Percentiles rank a stretch among this genome's conserved stretches.
Conservation (phyloP, 37 sponge, comb jelly and placozoan genomes). For the Aplysina aerophoba region DNA sequence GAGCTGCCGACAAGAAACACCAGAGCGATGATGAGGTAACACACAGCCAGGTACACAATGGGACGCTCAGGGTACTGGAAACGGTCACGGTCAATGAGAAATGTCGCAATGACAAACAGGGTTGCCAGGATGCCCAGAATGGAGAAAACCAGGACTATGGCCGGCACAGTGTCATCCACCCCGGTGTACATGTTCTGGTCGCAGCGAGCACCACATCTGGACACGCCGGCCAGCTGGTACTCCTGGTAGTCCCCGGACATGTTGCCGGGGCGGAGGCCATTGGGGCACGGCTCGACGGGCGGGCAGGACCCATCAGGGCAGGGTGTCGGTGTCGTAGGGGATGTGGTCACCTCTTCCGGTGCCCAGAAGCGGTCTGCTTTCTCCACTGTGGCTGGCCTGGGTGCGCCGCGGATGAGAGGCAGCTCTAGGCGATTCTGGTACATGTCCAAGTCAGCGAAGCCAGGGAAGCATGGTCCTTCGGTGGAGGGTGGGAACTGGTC, state of each 20-base stretch:
- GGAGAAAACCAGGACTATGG: conserved; percentile 68
- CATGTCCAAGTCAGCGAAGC: too few species aligned
- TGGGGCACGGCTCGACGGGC: neutral
- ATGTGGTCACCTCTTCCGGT: neutral
- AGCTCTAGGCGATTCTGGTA: neutral
- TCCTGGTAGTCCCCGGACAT: conserved; percentile 28
- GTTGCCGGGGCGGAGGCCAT: neutral
- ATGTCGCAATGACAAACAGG: conserved; percentile 83
- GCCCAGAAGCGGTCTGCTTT: neutral
- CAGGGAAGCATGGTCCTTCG: too few species aligned
- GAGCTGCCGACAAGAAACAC: conserved; percentile 78
- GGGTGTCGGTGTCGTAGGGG: neutral
- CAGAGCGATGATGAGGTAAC: conserved; percentile 80
- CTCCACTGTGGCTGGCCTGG: neutral
- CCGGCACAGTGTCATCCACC: conserved; percentile 40
- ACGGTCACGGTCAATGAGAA: conserved; percentile 79
- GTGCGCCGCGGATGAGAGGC: neutral
- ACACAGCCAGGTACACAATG: conserved; percentile 80
- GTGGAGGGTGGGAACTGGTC: conserved; percentile 33
- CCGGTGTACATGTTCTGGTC: conserved; percentile 53
- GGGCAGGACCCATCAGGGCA: neutral
- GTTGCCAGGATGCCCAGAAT: conserved; percentile 77
- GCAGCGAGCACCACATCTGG: conserved; percentile 58
- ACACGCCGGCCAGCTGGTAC: conserved; percentile 51
- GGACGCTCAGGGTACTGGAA: conserved; percentile 95